phyloP scores from a whole-genome alignment of 1,140 invertebrate genomes.

The Odontomachus brunneus region DNA sequence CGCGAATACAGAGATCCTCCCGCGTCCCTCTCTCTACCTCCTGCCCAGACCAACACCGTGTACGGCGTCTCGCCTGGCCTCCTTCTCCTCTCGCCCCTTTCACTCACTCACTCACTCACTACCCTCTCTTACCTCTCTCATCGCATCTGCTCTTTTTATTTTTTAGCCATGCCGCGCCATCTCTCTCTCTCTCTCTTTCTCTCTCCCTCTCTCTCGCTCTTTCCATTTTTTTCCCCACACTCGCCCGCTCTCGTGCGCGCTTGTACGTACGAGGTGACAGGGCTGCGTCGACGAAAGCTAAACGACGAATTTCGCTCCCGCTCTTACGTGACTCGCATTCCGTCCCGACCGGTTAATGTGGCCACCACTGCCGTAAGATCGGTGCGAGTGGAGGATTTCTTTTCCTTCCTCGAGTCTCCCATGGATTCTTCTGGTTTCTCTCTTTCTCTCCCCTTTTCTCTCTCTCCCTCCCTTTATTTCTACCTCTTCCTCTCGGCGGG shows the following conservation, averaged over 20 bases:
- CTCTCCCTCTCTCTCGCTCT: not conserved
- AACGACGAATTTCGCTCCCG: constrained; percentile 69
- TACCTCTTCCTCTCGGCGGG: not conserved
- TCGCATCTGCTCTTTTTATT: constrained; percentile 30
- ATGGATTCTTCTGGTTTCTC: not conserved
- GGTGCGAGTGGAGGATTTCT: constrained; percentile 16
- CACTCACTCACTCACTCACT: constrained; percentile 7
- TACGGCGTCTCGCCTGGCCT: constrained; percentile 43
- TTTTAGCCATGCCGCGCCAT: not conserved
- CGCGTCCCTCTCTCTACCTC: no score
- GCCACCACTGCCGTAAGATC: constrained; percentile 42
- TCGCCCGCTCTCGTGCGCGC: not conserved
- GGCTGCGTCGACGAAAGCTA: constrained; percentile 67
- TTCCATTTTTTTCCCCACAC: not conserved
- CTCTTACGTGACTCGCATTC: constrained; percentile 69
- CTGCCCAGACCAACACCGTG: constrained; percentile 38
- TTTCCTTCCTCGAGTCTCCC: not conserved
- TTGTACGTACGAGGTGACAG: constrained; percentile 52
- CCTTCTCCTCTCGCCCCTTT: not conserved
- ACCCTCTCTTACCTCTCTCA: constrained; percentile 18
- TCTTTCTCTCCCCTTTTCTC: not conserved
- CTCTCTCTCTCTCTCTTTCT: not conserved
- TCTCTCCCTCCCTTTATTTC: not conserved
- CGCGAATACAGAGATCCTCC: constrained; percentile 81
- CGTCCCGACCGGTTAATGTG: constrained; percentile 59